phyloP scores from a whole-genome alignment of 2,797 vertebrate genomes.

The Kryptolebias ocellatus region DNA sequence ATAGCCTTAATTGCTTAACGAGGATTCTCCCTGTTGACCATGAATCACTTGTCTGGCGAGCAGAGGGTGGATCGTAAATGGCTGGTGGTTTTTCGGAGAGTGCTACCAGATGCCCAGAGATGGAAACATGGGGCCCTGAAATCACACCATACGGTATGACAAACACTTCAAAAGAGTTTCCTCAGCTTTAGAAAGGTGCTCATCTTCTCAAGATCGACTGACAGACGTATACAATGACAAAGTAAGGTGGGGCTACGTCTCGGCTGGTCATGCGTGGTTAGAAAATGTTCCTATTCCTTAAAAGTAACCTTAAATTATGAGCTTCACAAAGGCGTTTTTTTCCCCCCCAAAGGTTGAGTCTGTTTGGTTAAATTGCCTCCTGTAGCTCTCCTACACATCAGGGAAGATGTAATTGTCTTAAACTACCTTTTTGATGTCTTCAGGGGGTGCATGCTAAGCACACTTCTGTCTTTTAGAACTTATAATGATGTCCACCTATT shows the following conservation, averaged over 20 bases:
- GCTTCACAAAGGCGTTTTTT: conserved; percentile 45
- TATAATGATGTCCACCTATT: conserved; percentile 54
- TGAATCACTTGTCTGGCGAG: conserved; percentile 77
- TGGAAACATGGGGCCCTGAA: conserved; percentile 74
- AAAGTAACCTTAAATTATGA: conserved; percentile 56
- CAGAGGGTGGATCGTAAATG: conserved; percentile 78
- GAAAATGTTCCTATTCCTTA: conserved; percentile 52
- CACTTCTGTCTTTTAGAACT: conserved; percentile 57
- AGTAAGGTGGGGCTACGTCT: conserved; percentile 21
- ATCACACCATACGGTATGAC: conserved; percentile 70
- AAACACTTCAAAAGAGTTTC: conserved; percentile 78
- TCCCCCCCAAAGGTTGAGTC: conserved; percentile 30
- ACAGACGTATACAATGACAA: background rate
- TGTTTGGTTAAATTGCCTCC: conserved; percentile 53
- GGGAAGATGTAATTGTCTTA: conserved; percentile 43
- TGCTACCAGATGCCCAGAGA: conserved; percentile 81
- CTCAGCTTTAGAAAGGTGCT: conserved; percentile 58
- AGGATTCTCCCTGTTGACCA: conserved; percentile 78
- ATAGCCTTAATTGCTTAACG: conserved; percentile 80
- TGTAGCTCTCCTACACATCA: conserved; percentile 39
- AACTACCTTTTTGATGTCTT: conserved; percentile 39
- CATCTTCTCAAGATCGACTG: conserved; percentile 41
- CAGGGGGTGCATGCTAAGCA: conserved; percentile 27
- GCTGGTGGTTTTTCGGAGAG: conserved; percentile 76
- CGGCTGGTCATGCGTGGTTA: conserved; percentile 53